phyloP scores from a whole-genome alignment of 2,113 vertebrate species.

The Lophius piscatorius region DNA sequence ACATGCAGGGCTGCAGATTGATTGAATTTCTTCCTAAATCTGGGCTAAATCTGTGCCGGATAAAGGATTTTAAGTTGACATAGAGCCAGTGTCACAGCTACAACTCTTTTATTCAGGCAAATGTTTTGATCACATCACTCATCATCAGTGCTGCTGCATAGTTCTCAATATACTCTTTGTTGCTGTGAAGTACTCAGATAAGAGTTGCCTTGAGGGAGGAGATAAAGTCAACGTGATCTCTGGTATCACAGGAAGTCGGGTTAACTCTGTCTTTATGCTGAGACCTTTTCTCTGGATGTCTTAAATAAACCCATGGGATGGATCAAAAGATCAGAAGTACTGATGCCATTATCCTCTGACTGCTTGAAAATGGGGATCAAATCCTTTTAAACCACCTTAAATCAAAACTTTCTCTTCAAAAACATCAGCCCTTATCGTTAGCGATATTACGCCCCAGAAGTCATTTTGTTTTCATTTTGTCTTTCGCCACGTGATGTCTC shows the following conservation, averaged over 20 bases:
- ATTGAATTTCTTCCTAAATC: slow-evolving; percentile 58
- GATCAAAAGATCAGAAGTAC: slow-evolving; percentile 60
- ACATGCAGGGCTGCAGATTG: slow-evolving; percentile 35
- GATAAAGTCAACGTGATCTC: slow-evolving; percentile 23
- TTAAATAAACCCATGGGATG: slow-evolving; percentile 51
- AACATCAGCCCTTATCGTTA: slow-evolving; percentile 51
- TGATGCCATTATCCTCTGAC: slow-evolving; percentile 60
- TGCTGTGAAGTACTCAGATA: slow-evolving; percentile 45
- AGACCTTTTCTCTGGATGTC: slow-evolving; percentile 23
- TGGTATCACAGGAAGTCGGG: slow-evolving; percentile 20
- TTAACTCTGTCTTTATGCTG: slow-evolving; percentile 52
- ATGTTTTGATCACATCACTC: slow-evolving; percentile 56
- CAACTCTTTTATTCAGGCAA: slow-evolving; percentile 39
- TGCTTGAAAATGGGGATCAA: slow-evolving; percentile 42
- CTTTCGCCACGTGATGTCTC: slow-evolving; percentile 31
- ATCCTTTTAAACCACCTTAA: slow-evolving; percentile 59
- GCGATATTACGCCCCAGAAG: slow-evolving; percentile 53
- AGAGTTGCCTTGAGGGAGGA: slow-evolving; percentile 14
- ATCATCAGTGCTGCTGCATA: slow-evolving; percentile 39
- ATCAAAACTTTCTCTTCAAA: slow-evolving; percentile 47
- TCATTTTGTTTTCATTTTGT: slow-evolving; percentile 46
- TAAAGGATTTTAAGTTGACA: slow-evolving; percentile 39
- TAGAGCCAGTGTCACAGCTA: slow-evolving; percentile 36
- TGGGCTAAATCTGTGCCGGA: slow-evolving; percentile 47
- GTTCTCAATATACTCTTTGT: slow-evolving; percentile 26